phyloP scores from a whole-genome alignment of 2,113 vertebrate species.

The Ellobius talpinus region DNA sequence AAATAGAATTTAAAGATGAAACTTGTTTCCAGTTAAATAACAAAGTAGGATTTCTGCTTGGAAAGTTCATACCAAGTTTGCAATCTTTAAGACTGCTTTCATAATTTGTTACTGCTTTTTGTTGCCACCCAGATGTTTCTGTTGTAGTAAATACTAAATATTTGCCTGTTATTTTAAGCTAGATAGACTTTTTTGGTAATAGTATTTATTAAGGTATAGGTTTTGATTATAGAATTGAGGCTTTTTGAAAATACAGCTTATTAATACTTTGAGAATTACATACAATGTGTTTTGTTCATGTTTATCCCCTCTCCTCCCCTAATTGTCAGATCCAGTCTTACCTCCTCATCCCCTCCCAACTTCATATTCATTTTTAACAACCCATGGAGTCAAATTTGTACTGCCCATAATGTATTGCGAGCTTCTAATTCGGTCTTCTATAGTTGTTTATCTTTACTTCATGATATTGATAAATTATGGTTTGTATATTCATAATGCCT shows the following conservation, averaged over 20 bases:
- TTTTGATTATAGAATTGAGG: constrained; percentile 37
- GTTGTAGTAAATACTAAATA: constrained; percentile 33
- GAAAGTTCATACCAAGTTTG: constrained; percentile 30
- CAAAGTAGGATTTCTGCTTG: background rate
- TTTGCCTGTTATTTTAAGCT: constrained; percentile 29
- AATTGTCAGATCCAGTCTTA: background rate
- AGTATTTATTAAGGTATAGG: background rate
- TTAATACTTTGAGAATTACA: background rate
- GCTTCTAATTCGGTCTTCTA: constrained; percentile 47
- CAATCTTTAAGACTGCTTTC: constrained; percentile 36
- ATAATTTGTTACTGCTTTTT: background rate
- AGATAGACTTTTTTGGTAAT: background rate
- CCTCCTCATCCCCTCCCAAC: background rate
- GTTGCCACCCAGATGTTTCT: background rate
- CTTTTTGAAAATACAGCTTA: background rate
- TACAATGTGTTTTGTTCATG: background rate
- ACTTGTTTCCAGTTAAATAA: constrained; percentile 28
- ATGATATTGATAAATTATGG: background rate
- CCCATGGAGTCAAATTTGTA: background rate
- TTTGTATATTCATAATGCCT: constrained; percentile 35
- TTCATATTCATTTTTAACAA: background rate
- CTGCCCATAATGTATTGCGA: background rate
- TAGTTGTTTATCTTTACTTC: constrained; percentile 47
- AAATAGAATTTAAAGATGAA: constrained; percentile 26
- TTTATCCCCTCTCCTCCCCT: background rate